Evolutionary conservation across 1,140 invertebrate species (phyloP).

Genomic region (Diachasma alloeum): DNA sequence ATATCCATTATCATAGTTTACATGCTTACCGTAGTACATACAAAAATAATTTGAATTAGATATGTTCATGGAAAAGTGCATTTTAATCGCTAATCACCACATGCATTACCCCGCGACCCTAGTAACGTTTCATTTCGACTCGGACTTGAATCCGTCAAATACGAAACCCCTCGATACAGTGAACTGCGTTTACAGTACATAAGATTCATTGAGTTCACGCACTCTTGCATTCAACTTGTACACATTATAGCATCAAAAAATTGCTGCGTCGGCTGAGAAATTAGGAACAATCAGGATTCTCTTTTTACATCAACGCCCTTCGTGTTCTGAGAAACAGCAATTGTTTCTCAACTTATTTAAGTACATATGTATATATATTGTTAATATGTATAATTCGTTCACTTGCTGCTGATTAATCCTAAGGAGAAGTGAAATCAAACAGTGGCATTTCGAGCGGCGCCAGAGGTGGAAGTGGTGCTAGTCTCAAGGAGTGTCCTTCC

Average conservation of each 20-base stretch:
- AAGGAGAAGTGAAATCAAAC: slow-evolving; percentile 63
- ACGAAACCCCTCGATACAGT: no score
- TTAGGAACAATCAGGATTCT: background rate
- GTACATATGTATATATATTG: no score
- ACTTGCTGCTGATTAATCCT: slow-evolving; percentile 11
- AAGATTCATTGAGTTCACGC: no score
- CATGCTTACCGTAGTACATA: background rate
- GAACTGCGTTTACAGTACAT: no score
- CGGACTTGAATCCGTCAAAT: no score
- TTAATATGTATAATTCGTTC: background rate
- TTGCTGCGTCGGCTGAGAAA: background rate
- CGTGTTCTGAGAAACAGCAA: no score
- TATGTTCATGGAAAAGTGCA: background rate
- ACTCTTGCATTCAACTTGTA: no score
- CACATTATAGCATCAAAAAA: background rate
- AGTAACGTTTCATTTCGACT: background rate
- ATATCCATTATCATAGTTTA: background rate
- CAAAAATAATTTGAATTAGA: background rate
- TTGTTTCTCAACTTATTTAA: no score
- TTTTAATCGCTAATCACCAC: background rate
- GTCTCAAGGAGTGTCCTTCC: slow-evolving; percentile 46
- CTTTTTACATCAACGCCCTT: no score
- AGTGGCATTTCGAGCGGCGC: slow-evolving; percentile 68
- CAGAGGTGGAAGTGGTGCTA: slow-evolving; percentile 62
- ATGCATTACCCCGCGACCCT: background rate